phyloP scores from a whole-genome alignment of 1,140 invertebrate species.

The Metaphire vulgaris region DNA sequence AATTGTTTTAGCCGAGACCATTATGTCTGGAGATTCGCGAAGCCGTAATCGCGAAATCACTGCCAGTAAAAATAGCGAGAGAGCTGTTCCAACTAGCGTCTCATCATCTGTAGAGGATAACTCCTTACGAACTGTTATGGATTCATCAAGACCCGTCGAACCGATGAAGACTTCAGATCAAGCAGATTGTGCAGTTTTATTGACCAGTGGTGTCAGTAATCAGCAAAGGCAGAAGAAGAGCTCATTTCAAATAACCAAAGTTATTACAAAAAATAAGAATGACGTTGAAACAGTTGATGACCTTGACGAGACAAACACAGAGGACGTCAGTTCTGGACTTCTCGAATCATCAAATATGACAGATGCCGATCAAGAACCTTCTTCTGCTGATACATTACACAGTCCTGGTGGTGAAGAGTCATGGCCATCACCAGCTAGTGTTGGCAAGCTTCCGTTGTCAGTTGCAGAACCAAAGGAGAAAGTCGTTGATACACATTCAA shows the following conservation, averaged over 20 bases:
- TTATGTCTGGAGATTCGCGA: slow-evolving; percentile 2
- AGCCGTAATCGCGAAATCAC: not conserved
- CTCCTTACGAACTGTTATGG: not conserved
- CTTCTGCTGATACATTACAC: slow-evolving; percentile 15
- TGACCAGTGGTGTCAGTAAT: slow-evolving; percentile 3
- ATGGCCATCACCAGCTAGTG: not conserved
- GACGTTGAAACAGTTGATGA: slow-evolving; percentile 9
- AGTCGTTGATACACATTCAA: slow-evolving; percentile 1
- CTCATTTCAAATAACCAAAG: slow-evolving; percentile 19
- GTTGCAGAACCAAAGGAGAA: slow-evolving; percentile 9
- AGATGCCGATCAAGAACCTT: slow-evolving; percentile 19
- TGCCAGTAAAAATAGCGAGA: not conserved
- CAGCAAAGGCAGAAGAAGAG: slow-evolving; percentile 18
- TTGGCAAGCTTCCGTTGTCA: not conserved
- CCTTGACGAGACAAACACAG: slow-evolving; percentile 20
- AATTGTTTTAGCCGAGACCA: not conserved
- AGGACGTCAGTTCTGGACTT: slow-evolving; percentile 13
- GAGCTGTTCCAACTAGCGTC: not conserved
- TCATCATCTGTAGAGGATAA: not conserved
- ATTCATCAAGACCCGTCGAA: not conserved
- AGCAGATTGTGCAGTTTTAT: not conserved
- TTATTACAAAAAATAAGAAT: slow-evolving; percentile 12
- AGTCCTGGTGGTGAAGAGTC: slow-evolving; percentile 2
- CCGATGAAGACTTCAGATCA: not conserved
- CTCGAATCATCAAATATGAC: slow-evolving; percentile 10